phyloP scores from a whole-genome alignment of 2,888 invertebrate species.

The Lacanobia oleracea region DNA sequence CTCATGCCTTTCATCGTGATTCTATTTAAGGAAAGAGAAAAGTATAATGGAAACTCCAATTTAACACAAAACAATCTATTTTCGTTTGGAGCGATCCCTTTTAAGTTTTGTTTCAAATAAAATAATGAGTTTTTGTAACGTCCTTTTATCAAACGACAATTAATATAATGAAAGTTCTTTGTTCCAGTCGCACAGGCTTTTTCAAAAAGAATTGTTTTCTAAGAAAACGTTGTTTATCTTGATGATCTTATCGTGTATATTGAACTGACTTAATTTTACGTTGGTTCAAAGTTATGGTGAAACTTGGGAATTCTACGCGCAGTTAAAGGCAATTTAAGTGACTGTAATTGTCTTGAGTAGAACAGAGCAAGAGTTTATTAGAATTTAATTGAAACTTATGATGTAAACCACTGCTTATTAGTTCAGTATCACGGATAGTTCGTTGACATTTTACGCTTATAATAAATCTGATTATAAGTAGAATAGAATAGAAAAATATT shows the following conservation, averaged over 20 bases:
- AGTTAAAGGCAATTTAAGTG: slow-evolving; percentile 29
- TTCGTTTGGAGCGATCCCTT: slow-evolving; percentile 24
- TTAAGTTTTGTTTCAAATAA: slow-evolving; percentile 39
- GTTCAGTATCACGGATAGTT: not conserved
- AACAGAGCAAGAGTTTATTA: slow-evolving; percentile 34
- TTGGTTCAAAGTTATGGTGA: slow-evolving; percentile 35
- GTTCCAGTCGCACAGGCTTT: slow-evolving; percentile 35
- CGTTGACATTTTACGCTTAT: not conserved
- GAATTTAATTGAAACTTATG: slow-evolving; percentile 30
- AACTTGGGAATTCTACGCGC: slow-evolving; percentile 42
- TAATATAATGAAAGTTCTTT: slow-evolving; percentile 62
- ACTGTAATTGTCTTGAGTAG: slow-evolving; percentile 26
- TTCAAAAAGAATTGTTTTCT: slow-evolving; percentile 50
- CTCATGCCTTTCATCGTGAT: slow-evolving; percentile 16
- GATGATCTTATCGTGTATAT: slow-evolving; percentile 37
- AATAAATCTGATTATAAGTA: too few species aligned
- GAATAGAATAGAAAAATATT: too few species aligned
- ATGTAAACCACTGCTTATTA: slow-evolving; percentile 11
- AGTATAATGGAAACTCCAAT: slow-evolving; percentile 23
- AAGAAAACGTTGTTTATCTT: slow-evolving; percentile 37
- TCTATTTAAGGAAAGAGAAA: slow-evolving; percentile 37
- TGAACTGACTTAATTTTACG: slow-evolving; percentile 37
- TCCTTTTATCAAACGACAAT: slow-evolving; percentile 61
- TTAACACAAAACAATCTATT: slow-evolving; percentile 51
- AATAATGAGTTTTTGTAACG: slow-evolving; percentile 54